phyloP scores from a whole-genome alignment of 2,888 invertebrate species.

The Melanotus villosus region DNA sequence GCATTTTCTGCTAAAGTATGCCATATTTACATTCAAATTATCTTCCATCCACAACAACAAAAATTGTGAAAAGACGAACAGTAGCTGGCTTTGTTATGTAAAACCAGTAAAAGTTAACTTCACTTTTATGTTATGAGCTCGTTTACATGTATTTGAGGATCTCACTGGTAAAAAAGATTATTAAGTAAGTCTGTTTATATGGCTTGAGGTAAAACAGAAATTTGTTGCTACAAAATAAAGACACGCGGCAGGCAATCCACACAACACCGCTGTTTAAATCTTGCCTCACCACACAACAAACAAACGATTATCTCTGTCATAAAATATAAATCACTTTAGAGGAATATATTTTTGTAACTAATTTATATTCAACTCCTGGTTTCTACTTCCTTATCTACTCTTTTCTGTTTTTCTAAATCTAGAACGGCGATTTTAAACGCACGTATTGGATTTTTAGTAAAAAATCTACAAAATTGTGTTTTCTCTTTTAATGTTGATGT shows the following conservation, averaged over 20 bases:
- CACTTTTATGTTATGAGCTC: conserved; percentile 2
- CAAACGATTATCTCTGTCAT: not conserved
- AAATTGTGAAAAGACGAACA: conserved; percentile 5
- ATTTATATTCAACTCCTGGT: conserved; percentile 6
- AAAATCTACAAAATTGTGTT: no score
- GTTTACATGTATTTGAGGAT: conserved; percentile 2
- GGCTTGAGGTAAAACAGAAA: not conserved
- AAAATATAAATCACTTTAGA: conserved; percentile 8
- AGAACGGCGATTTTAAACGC: no score
- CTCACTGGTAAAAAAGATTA: not conserved
- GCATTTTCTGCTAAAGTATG: conserved; percentile 14
- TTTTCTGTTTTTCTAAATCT: not conserved
- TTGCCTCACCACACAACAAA: conserved; percentile 1
- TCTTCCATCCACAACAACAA: conserved; percentile 2
- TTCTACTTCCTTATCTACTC: not conserved
- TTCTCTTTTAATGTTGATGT: no score
- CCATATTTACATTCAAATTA: conserved; percentile 19
- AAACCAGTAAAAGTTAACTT: conserved; percentile 16
- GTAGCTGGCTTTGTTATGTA: conserved; percentile 21
- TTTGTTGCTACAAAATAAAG: not conserved
- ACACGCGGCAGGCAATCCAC: conserved; percentile 4
- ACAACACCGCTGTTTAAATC: not conserved
- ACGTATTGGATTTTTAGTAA: no score
- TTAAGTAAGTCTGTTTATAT: not conserved
- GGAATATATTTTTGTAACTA: not conserved